phyloP scores from a whole-genome alignment of 2,113 vertebrate genomes.

The Phrynosoma platyrhinos region DNA sequence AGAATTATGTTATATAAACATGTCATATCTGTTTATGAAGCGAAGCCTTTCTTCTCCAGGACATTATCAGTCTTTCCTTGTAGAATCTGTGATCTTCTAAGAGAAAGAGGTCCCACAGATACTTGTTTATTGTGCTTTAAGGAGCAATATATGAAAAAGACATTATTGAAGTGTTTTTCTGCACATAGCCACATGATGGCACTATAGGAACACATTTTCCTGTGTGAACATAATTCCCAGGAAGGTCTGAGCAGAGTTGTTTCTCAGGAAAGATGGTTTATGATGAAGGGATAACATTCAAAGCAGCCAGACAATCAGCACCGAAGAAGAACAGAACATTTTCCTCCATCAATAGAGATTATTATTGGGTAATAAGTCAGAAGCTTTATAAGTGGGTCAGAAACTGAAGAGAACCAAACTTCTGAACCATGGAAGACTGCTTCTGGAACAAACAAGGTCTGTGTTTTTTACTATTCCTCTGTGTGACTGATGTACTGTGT shows the following conservation, averaged over 20 bases:
- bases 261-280: no score
- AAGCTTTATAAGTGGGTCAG: neutral
- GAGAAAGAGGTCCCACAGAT: neutral
- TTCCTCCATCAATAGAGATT: neutral
- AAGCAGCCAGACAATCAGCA: no score
- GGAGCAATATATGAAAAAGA: no score
- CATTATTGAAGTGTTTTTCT: neutral
- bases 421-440: neutral
- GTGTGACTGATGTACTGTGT: neutral
- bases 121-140: no score
- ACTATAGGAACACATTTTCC: neutral
- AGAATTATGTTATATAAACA: no score
- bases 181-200: slow-evolving; percentile 9
- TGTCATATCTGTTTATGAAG: no score
- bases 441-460: slow-evolving; percentile 10
- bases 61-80: no score
- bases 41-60: no score
- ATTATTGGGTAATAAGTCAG: neutral
- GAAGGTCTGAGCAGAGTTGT: no score
- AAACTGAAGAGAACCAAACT: neutral
- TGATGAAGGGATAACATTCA: no score
- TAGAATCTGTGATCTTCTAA: no score
- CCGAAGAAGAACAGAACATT: neutral
- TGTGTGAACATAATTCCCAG: no score
- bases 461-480: slow-evolving; percentile 9